phyloP scores from a whole-genome alignment of 2,888 invertebrate species.

The Drosophila limbata region DNA sequence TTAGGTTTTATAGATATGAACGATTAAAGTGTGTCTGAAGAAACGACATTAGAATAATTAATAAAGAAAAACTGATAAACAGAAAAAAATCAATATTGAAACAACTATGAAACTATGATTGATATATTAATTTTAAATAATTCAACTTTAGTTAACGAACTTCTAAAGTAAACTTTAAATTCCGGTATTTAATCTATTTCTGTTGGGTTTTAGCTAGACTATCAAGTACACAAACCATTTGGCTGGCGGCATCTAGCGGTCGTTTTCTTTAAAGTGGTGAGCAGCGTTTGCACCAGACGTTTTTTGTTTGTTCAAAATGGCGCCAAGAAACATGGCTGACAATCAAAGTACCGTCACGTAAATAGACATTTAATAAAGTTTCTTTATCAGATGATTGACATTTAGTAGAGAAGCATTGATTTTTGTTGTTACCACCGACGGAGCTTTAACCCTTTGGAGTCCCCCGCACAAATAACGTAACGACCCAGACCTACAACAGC shows the following conservation, averaged over 20 bases:
- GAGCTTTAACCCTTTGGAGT: neutral
- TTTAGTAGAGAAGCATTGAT: neutral
- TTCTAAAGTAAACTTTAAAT: neutral
- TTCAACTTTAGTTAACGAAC: neutral
- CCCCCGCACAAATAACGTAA: neutral
- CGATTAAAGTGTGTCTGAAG: constrained; percentile 1
- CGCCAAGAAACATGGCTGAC: neutral
- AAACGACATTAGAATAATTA: too few species aligned
- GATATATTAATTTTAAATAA: neutral
- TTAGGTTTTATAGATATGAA: constrained; percentile 55
- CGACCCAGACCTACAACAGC: constrained; percentile 59
- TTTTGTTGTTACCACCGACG: neutral
- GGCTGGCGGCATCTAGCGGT: constrained; percentile 33
- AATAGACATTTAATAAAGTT: neutral
- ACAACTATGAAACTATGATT: neutral
- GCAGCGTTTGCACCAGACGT: neutral
- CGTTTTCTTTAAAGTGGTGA: neutral
- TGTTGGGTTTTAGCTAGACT: neutral
- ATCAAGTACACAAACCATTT: constrained; percentile 22
- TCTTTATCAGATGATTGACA: neutral
- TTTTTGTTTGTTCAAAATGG: neutral
- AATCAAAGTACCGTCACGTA: neutral
- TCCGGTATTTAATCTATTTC: neutral
- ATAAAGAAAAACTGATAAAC: neutral
- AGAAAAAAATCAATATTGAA: neutral